These are phyloP conservation scores for Pseudomugil gertrudae DNA, from an alignment of 2,797 vertebrate genomes.

Conservation along the genomic window DNA sequence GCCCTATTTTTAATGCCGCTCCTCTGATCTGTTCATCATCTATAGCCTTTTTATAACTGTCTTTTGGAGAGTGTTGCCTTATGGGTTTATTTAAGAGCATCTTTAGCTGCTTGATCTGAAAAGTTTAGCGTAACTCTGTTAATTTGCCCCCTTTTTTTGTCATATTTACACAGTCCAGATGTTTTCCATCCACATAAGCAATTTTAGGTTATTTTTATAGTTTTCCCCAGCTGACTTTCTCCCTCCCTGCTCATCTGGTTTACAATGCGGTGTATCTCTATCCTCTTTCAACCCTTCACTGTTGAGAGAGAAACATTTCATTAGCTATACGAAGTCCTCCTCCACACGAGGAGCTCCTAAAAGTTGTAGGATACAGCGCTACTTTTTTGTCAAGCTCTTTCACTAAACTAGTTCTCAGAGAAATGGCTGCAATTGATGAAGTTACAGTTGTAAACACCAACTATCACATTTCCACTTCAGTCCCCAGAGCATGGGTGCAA, in stretches of 20 bases:
- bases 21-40: conserved; percentile 2
- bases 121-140: conserved; percentile 35
- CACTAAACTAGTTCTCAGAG: conserved; percentile 4
- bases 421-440: conserved; percentile 6
- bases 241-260: conserved; percentile 16
- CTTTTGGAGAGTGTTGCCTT: conserved; percentile 9
- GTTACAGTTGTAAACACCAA: conserved; percentile 2
- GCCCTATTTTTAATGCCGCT: neutral
- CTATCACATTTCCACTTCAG: conserved; percentile 44
- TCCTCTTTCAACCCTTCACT: conserved; percentile 32
- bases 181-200: conserved; percentile 1
- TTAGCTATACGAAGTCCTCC: neutral
- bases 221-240: neutral
- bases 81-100: conserved; percentile 30
- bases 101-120: conserved; percentile 20
- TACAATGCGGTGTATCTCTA: conserved; percentile 9
- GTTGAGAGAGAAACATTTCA: too few species aligned
- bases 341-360: neutral
- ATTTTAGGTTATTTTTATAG: neutral
- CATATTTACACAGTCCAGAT: neutral
- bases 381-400: neutral
- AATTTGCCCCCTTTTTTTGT: conserved; percentile 21
- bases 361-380: neutral
- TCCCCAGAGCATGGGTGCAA: neutral
- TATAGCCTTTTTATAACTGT: conserved; percentile 10